Base-by-base conservation (phyloP, 53 echinoderm and acorn worm species). In the Arbacia lixula region DNA sequence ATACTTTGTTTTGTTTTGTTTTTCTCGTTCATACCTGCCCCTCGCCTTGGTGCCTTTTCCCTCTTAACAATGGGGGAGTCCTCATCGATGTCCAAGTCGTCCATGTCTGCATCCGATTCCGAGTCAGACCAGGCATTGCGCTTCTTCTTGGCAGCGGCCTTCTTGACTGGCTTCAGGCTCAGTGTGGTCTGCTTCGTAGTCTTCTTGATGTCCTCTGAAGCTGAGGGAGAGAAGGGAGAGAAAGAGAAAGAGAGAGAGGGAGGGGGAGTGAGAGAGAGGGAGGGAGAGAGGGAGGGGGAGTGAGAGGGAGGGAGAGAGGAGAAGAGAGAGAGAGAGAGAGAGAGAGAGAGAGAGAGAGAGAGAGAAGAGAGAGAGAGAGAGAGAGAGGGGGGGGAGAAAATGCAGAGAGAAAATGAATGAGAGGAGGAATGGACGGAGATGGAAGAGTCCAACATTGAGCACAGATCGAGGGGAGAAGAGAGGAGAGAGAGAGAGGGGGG, bases 161-260 rank as follows among this genome's bases (percentile, higher is more conserved):
- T 92, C 76, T 91, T 91, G 51, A 63, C 1, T 0, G 90, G 85
- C 41, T 94, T 95, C 85, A 95, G 88, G 39, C 3, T 29, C 42
- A 95, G 62, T 10, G 79, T 92, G 30, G 68, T 69, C 81, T 95
- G 95, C 76, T 92, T 95, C 68, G 83, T 73, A 41, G 21, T 9
- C 76, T 91, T 95, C 36, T 80, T 56, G 46, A 58, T 66, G 35
- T 74, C 93, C 66, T 68, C 54, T 26, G 24, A 51, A 53, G 53
- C 66, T 86, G 38, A 25, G 38, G 36, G 36, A n/a, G n/a, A n/a
- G n/a, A n/a, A n/a, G 20, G 37, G 4, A 0, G 10, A n/a, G 36
- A 64, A 6, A 3, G 34, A 64, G 64, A 16, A 36, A 64, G 64
- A 26, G 34, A 14, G 35, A 33, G 34, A 64, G 34, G 32, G 34